These are phyloP conservation scores for Bolborhynchus lineola DNA, from an alignment of 2,113 vertebrate species.

Conservation along the genomic window DNA sequence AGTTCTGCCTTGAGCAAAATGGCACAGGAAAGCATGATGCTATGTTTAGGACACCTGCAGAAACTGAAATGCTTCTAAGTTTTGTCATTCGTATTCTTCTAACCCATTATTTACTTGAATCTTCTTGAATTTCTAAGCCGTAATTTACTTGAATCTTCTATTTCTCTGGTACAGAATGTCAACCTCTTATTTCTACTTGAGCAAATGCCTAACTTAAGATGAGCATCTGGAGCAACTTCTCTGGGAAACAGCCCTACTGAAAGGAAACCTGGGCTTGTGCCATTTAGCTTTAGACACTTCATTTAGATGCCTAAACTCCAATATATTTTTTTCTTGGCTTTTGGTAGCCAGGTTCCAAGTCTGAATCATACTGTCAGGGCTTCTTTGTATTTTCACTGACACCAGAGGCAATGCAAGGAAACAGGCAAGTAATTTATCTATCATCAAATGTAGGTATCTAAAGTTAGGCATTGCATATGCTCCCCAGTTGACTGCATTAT, in stretches of 20 bases:
- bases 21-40: neutral
- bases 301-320: neutral
- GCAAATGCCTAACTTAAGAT: neutral
- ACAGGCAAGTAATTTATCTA: neutral
- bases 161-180: slow-evolving; percentile 24
- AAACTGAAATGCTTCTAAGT: slow-evolving; percentile 24
- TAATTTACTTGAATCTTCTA: slow-evolving; percentile 8
- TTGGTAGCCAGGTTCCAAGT: neutral
- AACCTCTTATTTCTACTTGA: slow-evolving; percentile 26
- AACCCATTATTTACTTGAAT: slow-evolving; percentile 3
- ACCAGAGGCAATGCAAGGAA: neutral
- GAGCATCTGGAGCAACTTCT: neutral
- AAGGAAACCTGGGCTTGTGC: neutral
- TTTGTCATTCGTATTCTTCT: slow-evolving; percentile 40
- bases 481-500: slow-evolving; percentile 6
- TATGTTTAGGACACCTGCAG: slow-evolving; percentile 16
- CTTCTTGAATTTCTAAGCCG: neutral
- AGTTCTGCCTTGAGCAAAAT: slow-evolving; percentile 27
- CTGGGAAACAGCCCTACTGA: neutral
- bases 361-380: neutral
- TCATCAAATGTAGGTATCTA: neutral
- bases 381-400: neutral
- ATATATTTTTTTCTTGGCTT: neutral
- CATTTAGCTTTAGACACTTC: neutral
- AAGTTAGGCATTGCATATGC: neutral